phyloP scores from a whole-genome alignment of 2,888 invertebrate species.

The Leptinotarsa tumamoca region DNA sequence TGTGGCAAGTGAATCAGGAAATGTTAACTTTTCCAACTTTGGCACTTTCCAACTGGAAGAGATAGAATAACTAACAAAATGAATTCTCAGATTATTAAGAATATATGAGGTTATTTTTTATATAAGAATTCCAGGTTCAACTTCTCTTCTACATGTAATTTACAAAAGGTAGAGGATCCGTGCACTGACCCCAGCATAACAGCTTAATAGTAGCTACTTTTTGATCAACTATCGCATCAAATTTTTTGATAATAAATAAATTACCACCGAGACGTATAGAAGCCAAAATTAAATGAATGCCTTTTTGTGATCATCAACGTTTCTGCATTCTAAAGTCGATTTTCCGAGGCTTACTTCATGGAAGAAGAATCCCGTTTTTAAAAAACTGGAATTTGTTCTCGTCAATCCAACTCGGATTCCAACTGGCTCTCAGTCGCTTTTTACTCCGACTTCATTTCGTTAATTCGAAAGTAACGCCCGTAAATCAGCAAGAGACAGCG shows the following conservation, averaged over 20 bases:
- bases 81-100: too few species aligned
- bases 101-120: too few species aligned
- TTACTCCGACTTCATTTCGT: conserved; percentile 25
- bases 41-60: too few species aligned
- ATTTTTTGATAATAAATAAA: too few species aligned
- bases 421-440: conserved; percentile 4
- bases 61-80: too few species aligned
- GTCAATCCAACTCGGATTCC: background rate
- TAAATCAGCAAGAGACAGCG: conserved; percentile 33
- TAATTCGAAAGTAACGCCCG: conserved; percentile 39
- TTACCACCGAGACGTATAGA: too few species aligned
- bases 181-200: too few species aligned
- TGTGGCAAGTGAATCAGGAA: too few species aligned
- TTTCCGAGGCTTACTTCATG: background rate
- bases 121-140: too few species aligned
- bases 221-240: background rate
- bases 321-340: background rate
- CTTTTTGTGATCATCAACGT: background rate
- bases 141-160: too few species aligned
- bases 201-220: background rate
- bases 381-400: conserved; percentile 12
- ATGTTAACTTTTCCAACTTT: too few species aligned
- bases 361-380: background rate
- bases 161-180: too few species aligned
- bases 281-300: background rate